These are phyloP conservation scores for Tholera decimalis DNA, from an alignment of 2,888 invertebrate species.

Conservation along the genomic window DNA sequence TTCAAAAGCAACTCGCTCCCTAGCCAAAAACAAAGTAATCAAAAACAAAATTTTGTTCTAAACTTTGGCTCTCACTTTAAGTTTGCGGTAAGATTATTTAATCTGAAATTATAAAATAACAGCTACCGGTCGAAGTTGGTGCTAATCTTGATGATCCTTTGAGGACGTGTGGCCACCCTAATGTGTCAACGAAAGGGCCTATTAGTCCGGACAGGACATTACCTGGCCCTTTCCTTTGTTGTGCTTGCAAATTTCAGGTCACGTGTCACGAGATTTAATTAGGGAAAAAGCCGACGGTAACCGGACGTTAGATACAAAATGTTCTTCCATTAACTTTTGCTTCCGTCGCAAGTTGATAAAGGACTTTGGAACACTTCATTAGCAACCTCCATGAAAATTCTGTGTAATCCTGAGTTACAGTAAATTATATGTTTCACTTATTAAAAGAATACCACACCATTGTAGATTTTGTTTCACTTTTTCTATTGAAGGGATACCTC, in stretches of 20 bases:
- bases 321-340: constrained; percentile 19
- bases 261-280: constrained; percentile 59
- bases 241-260: constrained; percentile 55
- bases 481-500: neutral
- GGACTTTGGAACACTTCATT: constrained; percentile 17
- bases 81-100: constrained; percentile 46
- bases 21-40: constrained; percentile 43
- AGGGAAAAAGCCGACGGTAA: constrained; percentile 36
- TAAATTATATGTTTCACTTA: neutral
- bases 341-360: constrained; percentile 24
- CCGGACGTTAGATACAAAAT: constrained; percentile 39
- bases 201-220: constrained; percentile 61
- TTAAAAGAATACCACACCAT: neutral
- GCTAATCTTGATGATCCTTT: constrained; percentile 72
- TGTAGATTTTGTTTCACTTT: constrained; percentile 3
- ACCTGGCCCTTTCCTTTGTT: constrained; percentile 58
- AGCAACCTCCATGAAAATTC: neutral
- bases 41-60: constrained; percentile 43
- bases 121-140: constrained; percentile 38
- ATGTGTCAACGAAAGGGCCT: constrained; percentile 65
- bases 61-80: constrained; percentile 51
- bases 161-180: constrained; percentile 64
- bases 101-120: constrained; percentile 56
- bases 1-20: constrained; percentile 24
- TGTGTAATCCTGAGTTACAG: neutral